These are phyloP conservation scores for Brassicogethes aeneus DNA, from an alignment of 2,888 invertebrate genomes.

Conservation along the genomic window DNA sequence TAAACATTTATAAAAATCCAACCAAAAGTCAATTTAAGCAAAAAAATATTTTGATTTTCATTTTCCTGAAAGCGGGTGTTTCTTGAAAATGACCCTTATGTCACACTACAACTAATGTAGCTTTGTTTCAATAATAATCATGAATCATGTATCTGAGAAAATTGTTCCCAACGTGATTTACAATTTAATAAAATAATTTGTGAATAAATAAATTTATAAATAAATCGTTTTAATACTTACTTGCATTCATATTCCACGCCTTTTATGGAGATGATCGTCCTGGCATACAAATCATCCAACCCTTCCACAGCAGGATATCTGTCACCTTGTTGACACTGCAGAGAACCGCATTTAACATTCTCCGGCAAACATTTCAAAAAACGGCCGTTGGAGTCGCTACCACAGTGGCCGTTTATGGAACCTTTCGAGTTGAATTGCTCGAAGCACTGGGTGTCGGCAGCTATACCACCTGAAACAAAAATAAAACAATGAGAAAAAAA, in stretches of 20 bases:
- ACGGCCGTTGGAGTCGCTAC: conserved; percentile 60
- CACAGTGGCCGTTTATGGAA: conserved; percentile 92
- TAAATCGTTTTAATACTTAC: conserved; percentile 65
- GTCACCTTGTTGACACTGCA: conserved; percentile 88
- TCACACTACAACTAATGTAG: no score
- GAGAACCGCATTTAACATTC: conserved; percentile 86
- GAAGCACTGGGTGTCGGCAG: conserved; percentile 83
- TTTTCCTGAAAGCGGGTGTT: no score
- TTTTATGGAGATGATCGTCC: conserved; percentile 83
- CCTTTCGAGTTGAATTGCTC: conserved; percentile 95
- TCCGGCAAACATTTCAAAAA: conserved; percentile 73
- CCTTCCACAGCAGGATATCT: conserved; percentile 71
- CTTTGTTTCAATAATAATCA: no score
- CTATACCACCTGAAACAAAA: conserved; percentile 47
- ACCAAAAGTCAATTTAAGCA: no score
- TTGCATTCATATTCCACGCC: conserved; percentile 93
- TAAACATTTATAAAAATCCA: no score
- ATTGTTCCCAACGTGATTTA: no score
- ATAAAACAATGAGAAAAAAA: conserved; percentile 1
- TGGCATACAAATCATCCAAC: conserved; percentile 74
- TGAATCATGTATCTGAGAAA: no score
- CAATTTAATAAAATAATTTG: no score
- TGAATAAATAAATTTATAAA: no score
- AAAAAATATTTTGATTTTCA: no score
- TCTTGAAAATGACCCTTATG: no score